phyloP scores from a whole-genome alignment of 2,888 invertebrate genomes.

The Andrena dorsata region DNA sequence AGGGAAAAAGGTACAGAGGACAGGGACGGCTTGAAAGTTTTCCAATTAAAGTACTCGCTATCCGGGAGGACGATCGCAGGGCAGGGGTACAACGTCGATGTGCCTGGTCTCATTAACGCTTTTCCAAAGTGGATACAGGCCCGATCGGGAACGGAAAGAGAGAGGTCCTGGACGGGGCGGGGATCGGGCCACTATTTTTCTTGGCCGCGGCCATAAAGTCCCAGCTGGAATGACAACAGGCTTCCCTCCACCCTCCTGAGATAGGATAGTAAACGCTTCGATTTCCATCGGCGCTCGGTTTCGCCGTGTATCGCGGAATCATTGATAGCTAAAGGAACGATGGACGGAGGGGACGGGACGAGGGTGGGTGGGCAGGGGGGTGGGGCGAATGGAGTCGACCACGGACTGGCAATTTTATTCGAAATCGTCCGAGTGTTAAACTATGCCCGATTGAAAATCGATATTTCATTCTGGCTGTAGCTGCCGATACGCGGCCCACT shows the following conservation, averaged over 20 bases:
- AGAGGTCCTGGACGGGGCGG: constrained; percentile 23
- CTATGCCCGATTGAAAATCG: constrained; percentile 80
- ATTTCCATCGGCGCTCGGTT: constrained; percentile 62
- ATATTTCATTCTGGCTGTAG: constrained; percentile 75
- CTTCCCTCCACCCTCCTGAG: constrained; percentile 23
- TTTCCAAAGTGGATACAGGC: constrained; percentile 69
- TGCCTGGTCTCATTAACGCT: constrained; percentile 73
- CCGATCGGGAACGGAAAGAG: constrained; percentile 36
- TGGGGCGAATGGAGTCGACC: constrained; percentile 47
- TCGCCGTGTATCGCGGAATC: constrained; percentile 60
- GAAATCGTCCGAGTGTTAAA: constrained; percentile 80
- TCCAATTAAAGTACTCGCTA: constrained; percentile 80
- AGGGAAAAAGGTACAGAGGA: constrained; percentile 38
- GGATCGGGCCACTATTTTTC: constrained; percentile 67
- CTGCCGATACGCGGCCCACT: constrained; percentile 58
- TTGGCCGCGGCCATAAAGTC: constrained; percentile 68
- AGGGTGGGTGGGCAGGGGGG: too few species aligned
- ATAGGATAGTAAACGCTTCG: constrained; percentile 65
- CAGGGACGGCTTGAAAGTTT: constrained; percentile 73
- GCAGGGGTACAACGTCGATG: constrained; percentile 67
- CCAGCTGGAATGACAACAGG: constrained; percentile 66
- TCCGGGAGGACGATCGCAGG: constrained; percentile 73
- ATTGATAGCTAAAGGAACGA: constrained; percentile 49
- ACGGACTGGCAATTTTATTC: constrained; percentile 75
- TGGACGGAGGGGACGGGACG: too few species aligned